Evolutionary conservation across 2,113 vertebrate species (phyloP).

Genomic region (Stomatorhinus ivindoensis): DNA sequence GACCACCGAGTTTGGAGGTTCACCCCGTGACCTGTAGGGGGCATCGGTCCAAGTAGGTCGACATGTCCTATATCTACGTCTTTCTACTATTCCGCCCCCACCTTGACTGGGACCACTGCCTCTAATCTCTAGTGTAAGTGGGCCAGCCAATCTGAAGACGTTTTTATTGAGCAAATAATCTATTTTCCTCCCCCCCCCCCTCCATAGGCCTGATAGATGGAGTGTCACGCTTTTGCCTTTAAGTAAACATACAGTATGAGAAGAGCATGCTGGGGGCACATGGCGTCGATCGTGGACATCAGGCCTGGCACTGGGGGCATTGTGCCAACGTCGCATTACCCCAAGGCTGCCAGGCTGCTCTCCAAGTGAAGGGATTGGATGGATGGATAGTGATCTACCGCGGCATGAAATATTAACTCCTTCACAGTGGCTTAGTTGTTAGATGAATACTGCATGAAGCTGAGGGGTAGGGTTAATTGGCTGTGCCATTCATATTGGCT

Average conservation of each 20-base stretch:
- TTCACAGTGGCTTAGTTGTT: slow-evolving; percentile 54
- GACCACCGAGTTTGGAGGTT: not conserved
- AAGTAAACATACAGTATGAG: slow-evolving; percentile 35
- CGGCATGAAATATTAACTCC: slow-evolving; percentile 59
- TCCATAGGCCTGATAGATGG: slow-evolving; percentile 45
- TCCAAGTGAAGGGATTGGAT: not conserved
- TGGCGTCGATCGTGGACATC: not conserved
- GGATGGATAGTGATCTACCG: slow-evolving; percentile 45
- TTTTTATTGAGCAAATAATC: slow-evolving; percentile 57
- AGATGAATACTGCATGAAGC: slow-evolving; percentile 57
- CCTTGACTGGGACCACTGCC: slow-evolving; percentile 18
- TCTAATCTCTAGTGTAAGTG: slow-evolving; percentile 48
- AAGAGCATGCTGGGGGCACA: not conserved
- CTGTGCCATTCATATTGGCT: slow-evolving; percentile 50
- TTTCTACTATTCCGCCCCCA: not conserved
- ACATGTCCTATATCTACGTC: not conserved
- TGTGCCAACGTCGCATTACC: not conserved
- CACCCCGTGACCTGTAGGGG: not conserved
- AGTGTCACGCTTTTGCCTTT: slow-evolving; percentile 29
- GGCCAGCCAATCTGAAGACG: slow-evolving; percentile 38
- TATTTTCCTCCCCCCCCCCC: slow-evolving; percentile 27
- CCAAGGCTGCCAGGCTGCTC: not conserved
- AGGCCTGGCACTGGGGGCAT: not conserved
- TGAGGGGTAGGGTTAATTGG: slow-evolving; percentile 52
- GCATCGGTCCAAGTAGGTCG: not conserved